Evolutionary conservation across 2,888 invertebrate genomes (phyloP).

Genomic region (Drosophila picticornis): DNA sequence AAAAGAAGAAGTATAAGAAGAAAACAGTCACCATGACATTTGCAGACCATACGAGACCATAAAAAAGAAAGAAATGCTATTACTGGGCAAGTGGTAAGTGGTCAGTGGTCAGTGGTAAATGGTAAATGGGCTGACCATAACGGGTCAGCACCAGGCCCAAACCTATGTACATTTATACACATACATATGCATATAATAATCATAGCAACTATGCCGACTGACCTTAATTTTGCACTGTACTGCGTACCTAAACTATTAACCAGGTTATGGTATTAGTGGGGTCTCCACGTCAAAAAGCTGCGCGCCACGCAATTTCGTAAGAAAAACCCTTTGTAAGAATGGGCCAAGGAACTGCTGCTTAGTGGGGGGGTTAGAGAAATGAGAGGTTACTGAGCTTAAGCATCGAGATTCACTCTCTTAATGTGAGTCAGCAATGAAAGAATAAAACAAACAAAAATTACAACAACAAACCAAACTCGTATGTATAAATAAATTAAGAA

Average conservation of each 20-base stretch:
- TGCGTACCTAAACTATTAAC: slow-evolving; percentile 46
- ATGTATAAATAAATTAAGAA: slow-evolving; percentile 30
- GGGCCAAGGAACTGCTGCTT: slow-evolving; percentile 12
- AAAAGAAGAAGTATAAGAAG: slow-evolving; percentile 6
- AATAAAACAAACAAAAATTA: slow-evolving; percentile 15
- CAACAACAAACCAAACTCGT: slow-evolving; percentile 1
- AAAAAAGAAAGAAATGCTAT: slow-evolving; percentile 68
- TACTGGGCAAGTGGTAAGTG: slow-evolving; percentile 58
- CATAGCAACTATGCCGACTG: slow-evolving; percentile 69
- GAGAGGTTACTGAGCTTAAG: slow-evolving; percentile 65
- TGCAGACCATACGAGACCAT: slow-evolving; percentile 47
- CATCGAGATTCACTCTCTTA: slow-evolving; percentile 36
- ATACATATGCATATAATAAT: slow-evolving; percentile 50
- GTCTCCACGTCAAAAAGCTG: slow-evolving; percentile 35
- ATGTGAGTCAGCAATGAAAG: slow-evolving; percentile 48
- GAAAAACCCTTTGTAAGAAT: slow-evolving; percentile 25
- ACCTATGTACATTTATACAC: slow-evolving; percentile 23
- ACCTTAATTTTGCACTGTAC: slow-evolving; percentile 66
- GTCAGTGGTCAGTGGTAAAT: slow-evolving; percentile 28
- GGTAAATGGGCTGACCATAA: slow-evolving; percentile 46
- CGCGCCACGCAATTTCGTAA: slow-evolving; percentile 37
- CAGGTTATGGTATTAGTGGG: slow-evolving; percentile 28
- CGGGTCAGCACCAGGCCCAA: slow-evolving; percentile 30
- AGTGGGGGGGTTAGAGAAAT: slow-evolving; percentile 29
- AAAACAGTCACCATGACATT: slow-evolving; percentile 73